These are phyloP conservation scores for Druon quercuslanigerum DNA, from an alignment of 1,140 invertebrate genomes.

Conservation along the genomic window DNA sequence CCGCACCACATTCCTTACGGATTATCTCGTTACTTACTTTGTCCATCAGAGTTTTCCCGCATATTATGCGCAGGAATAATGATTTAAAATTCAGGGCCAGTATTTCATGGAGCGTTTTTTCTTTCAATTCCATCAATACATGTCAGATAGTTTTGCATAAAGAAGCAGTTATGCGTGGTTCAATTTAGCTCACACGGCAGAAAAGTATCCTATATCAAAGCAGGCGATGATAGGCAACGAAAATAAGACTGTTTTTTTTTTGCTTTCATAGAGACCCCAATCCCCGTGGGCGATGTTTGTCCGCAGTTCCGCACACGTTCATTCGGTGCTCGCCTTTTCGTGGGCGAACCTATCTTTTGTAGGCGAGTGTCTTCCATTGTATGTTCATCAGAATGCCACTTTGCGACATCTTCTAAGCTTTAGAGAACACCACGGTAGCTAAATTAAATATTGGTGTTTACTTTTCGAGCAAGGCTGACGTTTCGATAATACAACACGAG, in stretches of 20 bases:
- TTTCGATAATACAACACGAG: constrained; percentile 7
- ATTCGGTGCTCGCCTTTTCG: constrained; percentile 5
- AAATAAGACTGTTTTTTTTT: constrained; percentile 62
- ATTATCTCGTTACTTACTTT: too few relatives aligned
- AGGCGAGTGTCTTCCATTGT: constrained; percentile 11
- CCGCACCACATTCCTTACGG: too few relatives aligned
- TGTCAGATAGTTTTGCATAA: constrained; percentile 65
- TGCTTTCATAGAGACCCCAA: constrained; percentile 47
- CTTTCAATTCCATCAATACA: constrained; percentile 55
- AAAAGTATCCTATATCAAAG: constrained; percentile 69
- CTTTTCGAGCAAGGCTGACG: background rate
- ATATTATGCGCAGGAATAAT: too few relatives aligned
- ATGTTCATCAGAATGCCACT: constrained; percentile 10
- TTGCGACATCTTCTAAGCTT: background rate
- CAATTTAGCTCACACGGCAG: constrained; percentile 53
- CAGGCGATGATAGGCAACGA: constrained; percentile 48
- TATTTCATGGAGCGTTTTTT: too few relatives aligned
- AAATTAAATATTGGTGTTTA: constrained; percentile 30
- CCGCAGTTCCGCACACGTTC: background rate
- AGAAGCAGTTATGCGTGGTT: constrained; percentile 56
- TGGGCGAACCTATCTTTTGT: constrained; percentile 11
- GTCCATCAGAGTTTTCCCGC: too few relatives aligned
- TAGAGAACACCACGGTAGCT: constrained; percentile 4
- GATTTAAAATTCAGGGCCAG: constrained; percentile 46
- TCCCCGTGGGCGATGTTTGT: background rate